Conservation (phyloP, 2,888 invertebrate species). For the Blomia tropicalis region DNA sequence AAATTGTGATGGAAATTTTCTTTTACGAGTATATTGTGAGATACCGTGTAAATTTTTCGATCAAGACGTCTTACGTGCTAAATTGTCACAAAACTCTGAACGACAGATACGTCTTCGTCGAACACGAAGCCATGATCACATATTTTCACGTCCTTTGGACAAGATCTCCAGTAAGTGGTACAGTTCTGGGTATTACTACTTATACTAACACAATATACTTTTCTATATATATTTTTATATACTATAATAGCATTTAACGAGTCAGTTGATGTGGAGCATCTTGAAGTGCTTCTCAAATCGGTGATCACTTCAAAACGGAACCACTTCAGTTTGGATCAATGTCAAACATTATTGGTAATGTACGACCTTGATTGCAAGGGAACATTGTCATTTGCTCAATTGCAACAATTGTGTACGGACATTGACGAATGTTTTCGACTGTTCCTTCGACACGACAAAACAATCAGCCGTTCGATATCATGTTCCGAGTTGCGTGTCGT, state of each 20-base stretch:
- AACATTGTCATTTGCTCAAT: not conserved
- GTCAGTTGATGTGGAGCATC: slow-evolving; percentile 1
- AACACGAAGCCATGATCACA: not conserved
- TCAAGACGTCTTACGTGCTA: slow-evolving; percentile 21
- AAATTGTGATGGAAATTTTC: slow-evolving; percentile 85
- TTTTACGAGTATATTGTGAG: slow-evolving; percentile 87
- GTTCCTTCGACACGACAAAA: slow-evolving; percentile 66
- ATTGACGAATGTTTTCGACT: slow-evolving; percentile 76
- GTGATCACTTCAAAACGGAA: not conserved
- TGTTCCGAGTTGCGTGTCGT: slow-evolving; percentile 69
- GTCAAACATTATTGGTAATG: not conserved
- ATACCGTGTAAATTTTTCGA: slow-evolving; percentile 37
- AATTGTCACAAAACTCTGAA: not conserved
- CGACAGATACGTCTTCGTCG: not conserved
- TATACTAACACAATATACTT: too few species aligned
- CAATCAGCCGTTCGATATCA: slow-evolving; percentile 59
- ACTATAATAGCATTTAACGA: not conserved
- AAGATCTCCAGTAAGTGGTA: not conserved
- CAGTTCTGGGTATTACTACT: not conserved
- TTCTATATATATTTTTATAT: not conserved
- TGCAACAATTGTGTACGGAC: slow-evolving; percentile 55
- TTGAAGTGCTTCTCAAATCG: slow-evolving; percentile 1
- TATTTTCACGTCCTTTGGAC: not conserved
- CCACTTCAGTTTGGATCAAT: slow-evolving; percentile 10
- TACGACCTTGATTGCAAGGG: slow-evolving; percentile 11